Evolutionary conservation across 92 coral and sea anemone genomes (phyloP).

Genomic region (Parazoanthus swiftii): DNA sequence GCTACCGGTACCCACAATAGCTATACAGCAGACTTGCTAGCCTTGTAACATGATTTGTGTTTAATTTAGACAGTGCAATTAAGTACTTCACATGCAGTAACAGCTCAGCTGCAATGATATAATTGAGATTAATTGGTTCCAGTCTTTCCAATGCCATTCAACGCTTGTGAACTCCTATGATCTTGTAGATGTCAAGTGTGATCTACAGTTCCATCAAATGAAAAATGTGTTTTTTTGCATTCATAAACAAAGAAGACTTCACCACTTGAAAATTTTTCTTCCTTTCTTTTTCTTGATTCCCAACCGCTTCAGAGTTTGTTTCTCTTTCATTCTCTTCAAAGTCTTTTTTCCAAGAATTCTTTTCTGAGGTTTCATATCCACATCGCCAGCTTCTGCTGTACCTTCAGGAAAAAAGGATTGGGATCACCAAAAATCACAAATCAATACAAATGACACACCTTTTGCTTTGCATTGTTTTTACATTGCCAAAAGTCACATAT

Average conservation of each 20-base stretch:
- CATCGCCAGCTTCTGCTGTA: conserved; percentile 23
- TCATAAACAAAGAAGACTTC: not conserved
- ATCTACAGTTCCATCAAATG: not conserved
- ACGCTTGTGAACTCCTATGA: not conserved
- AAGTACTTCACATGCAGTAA: too few relatives aligned
- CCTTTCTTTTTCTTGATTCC: conserved; percentile 72
- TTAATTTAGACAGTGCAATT: too few relatives aligned
- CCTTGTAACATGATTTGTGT: too few relatives aligned
- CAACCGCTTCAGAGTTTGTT: conserved; percentile 61
- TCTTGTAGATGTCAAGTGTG: not conserved
- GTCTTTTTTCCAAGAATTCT: conserved; percentile 49
- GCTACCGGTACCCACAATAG: too few relatives aligned
- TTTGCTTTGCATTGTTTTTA: too few relatives aligned
- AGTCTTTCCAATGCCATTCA: not conserved
- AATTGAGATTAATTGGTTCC: not conserved
- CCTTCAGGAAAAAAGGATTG: conserved; percentile 5
- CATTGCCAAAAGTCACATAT: too few relatives aligned
- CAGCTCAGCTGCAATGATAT: not conserved
- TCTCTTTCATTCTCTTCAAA: conserved; percentile 34
- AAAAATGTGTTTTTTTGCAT: too few relatives aligned
- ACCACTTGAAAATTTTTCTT: conserved; percentile 70
- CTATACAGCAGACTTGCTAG: too few relatives aligned
- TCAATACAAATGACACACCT: not conserved
- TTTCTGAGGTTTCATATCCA: conserved; percentile 44
- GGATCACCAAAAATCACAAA: not conserved